Base-by-base conservation (phyloP, 1,140 invertebrate species). In the Ruditapes philippinarum region DNA sequence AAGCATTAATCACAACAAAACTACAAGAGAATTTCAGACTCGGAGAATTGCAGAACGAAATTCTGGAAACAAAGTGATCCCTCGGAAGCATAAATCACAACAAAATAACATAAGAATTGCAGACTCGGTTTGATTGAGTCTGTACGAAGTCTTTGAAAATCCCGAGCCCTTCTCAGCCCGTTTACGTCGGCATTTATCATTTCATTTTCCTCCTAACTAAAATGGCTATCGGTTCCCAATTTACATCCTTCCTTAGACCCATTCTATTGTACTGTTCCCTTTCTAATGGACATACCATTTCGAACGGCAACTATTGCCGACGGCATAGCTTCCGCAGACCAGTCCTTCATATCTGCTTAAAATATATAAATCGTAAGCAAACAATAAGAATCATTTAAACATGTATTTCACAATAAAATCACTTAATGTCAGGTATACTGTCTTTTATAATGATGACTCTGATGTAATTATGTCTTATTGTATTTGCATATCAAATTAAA, bases 271-370 rank as follows among this genome's bases (percentile, higher is more conserved):
- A 54, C 42, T 31, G 62, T 33, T 9, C 62, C 60, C 22, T 49
- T 38, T n/a, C 80, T n/a, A 17, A 83, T 11, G 11, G 80, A 83
- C 38, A 83, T 83, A 36, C 57, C 57, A 28, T 49, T 28, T 19
- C 68, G 31, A 4, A 83, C 80, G 4, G 22, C 80, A 68, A 11
- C n/a, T 9, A 83, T 33, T 7, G 80, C 60, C n/a, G 22, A n/a
- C 19, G 57, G n/a, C 80, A 83, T 65, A 17, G 42, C 40, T 78
- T 42, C 42, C 11, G 22, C 22, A 19, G 40, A n/a, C 73, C 73
- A 78, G 22, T 74, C 42, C 17, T 17, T 25, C 25, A 25, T 31
- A 28, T 22, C 5, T n/a, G 42, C 36, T 31, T 1, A 65, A 65
- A 9, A 14, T 12, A 33, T 65, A 11, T 11, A 5, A n/a, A n/a